Base-by-base conservation (phyloP, 2,113 vertebrate genomes). In the Colinus virginianus region DNA sequence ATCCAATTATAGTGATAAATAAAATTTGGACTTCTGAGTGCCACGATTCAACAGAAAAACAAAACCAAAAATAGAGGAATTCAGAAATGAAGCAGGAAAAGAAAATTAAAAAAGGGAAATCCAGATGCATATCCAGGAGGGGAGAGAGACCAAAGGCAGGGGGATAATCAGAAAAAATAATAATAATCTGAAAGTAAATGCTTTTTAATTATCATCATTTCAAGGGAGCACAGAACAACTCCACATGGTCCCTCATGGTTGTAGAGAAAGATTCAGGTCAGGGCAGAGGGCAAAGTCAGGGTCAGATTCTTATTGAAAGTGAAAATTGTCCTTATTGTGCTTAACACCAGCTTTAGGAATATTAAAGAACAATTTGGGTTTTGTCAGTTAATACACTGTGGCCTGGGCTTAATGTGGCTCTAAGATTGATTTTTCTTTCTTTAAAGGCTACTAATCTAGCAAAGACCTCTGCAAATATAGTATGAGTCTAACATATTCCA, bases 281-380 rank as follows among this genome's bases (percentile, higher is more conserved):
- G 97, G 96, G 95, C 97, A 97, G 95, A 97, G 95, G 97, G 96
- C 96, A 94, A 93, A 90, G 28, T 61, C 85, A 86, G 92, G 97
- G 97, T 97, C 96, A 97, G 93, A 89, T 96, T 90, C 94, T 95
- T 94, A 97, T 97, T 97, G 96, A 97, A 96, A 97, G 96, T 30
- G 63, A 97, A 96, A 97, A 97, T 96, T 96, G 94, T 95, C 94
- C 89, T 84, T 94, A 96, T 96, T 96, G 96, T 96, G 94, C 96
- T 97, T 96, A 96, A 97, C 97, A 97, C 76, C 96, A 96, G 95
- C 96, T 97, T 97, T 97, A 96, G 84, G 96, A 97, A 97, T 97
- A 97, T 97, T 96, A 96, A 96, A 95, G 96, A 94, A 96, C 95
- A 96, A 96, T 96, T 96, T 97, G 72, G 88, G 93, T 90, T 96